Percentiles rank a stretch among this genome's conserved stretches.
phyloP scores from a whole-genome alignment of 1,140 invertebrate genomes.

The Chironomus striatipennis region DNA sequence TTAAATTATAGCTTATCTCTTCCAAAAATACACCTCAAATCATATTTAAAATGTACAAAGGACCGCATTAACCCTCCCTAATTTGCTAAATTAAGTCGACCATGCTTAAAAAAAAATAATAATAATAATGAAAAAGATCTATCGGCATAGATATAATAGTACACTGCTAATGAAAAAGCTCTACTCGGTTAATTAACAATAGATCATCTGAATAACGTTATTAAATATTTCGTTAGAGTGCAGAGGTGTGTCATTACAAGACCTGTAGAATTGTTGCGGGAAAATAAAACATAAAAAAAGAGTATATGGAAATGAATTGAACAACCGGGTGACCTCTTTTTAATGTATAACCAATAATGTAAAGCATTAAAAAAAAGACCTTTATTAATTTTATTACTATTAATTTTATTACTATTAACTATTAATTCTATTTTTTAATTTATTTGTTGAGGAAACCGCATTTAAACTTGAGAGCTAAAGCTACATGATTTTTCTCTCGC shows the following conservation, averaged over 20 bases:
- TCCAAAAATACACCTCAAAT: too few relatives aligned
- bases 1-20: too few relatives aligned
- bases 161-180: too few relatives aligned
- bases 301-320: neutral
- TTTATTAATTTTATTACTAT: neutral
- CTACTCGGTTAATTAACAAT: too few relatives aligned
- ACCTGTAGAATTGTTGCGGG: neutral
- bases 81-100: too few relatives aligned
- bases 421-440: neutral
- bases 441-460: neutral
- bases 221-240: neutral
- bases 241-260: neutral
- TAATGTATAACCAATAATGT: neutral
- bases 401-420: neutral
- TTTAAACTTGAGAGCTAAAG: neutral
- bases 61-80: too few relatives aligned
- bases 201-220: too few relatives aligned
- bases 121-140: too few relatives aligned
- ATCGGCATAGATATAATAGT: too few relatives aligned
- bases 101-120: too few relatives aligned
- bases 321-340: constrained; percentile 11
- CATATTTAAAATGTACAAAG: too few relatives aligned
- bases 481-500: neutral
- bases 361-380: neutral
- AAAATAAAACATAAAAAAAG: neutral